These are phyloP conservation scores for Tor tambroides DNA, from an alignment of 2,113 vertebrate species.

Conservation along the genomic window DNA sequence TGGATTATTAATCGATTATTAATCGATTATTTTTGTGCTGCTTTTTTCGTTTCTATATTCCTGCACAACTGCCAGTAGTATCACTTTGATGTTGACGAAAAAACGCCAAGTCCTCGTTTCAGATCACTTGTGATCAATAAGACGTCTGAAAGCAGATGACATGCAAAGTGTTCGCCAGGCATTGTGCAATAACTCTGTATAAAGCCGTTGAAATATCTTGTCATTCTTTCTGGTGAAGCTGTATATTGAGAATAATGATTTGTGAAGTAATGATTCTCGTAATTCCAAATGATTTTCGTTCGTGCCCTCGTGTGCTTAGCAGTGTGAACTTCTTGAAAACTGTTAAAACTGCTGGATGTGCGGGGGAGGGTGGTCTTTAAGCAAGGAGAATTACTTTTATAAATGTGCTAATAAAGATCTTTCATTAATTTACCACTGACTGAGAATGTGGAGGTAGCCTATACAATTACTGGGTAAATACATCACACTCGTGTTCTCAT, in stretches of 20 bases:
- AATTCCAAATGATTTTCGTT: constrained; percentile 77
- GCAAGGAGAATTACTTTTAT: constrained; percentile 86
- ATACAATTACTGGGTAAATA: constrained; percentile 9
- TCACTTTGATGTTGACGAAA: constrained; percentile 36
- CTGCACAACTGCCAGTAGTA: constrained; percentile 23
- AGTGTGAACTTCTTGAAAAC: constrained; percentile 64
- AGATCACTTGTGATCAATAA: constrained; percentile 29
- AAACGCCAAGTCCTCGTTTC: constrained; percentile 21
- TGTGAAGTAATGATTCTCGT: constrained; percentile 88
- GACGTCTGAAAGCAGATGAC: constrained; percentile 15
- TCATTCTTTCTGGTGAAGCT: constrained; percentile 88
- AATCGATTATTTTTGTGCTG: constrained; percentile 35
- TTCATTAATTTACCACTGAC: constrained; percentile 77
- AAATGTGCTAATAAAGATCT: constrained; percentile 97
- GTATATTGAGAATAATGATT: constrained; percentile 95
- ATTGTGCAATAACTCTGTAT: constrained; percentile 75
- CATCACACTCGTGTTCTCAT: constrained; percentile 11
- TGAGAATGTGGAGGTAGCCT: constrained; percentile 25
- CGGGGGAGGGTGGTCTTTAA: constrained; percentile 66
- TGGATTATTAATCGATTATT: constrained; percentile 26
- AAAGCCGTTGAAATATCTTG: constrained; percentile 77
- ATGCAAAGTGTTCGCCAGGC: constrained; percentile 73
- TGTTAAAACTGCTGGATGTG: constrained; percentile 61
- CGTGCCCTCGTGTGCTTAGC: constrained; percentile 62
- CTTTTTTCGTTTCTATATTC: constrained; percentile 30